Base-by-base conservation (phyloP, 37 sponge, comb jelly and placozoan genomes). In the Spongilla lacustris region DNA sequence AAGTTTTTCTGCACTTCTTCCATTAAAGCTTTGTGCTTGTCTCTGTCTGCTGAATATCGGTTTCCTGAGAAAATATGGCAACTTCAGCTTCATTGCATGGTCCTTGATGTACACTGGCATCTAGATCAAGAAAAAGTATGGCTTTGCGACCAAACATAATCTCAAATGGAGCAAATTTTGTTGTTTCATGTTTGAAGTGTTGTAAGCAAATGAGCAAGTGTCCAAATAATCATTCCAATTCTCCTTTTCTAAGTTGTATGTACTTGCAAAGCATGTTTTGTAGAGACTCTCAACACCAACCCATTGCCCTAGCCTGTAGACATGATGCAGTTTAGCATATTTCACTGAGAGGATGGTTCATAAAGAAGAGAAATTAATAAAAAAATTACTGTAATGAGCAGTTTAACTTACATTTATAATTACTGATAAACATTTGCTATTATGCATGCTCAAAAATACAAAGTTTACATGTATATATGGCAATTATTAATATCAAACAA, bases 171-270 rank as follows among this genome's bases (percentile, higher is more conserved):
- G 91, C 71, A 77, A 46, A 90, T 27, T 85, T 69, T 27, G 91
- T 66, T 17, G 91, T 90, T 36, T 93, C 94, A 58, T 93, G 94
- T 22, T 36, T 24, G 93, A 77, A 50, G 93, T 89, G 81, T 93
- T 93, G 80, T 93, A 93, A 14, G 90, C 90, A 93, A 80, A 93
- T 2, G 90, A 48, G 74, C 90, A 93, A 8, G 87, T 67, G 58
- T 87, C 84, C 76, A 90, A 31, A 37, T 69, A 83, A 81, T 77
- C 67, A n/a, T 66, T 67, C 91, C 94, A 90, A 0, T 13, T 13
- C 75, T 79, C 76, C 30, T 79, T 90, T 76, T 89, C 83, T 19
- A n/a, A n/a, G n/a, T 78, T 66, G 29, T 58, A 87, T 81, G 71
- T 75, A 87, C 66, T 90, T 93, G 10, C 73, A 84, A 69, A 93